Evolutionary conservation across 1,140 invertebrate genomes (phyloP), one percentile per base, ranked within the genome.

Genomic region (Caenorhabditis inopinata): DNA sequence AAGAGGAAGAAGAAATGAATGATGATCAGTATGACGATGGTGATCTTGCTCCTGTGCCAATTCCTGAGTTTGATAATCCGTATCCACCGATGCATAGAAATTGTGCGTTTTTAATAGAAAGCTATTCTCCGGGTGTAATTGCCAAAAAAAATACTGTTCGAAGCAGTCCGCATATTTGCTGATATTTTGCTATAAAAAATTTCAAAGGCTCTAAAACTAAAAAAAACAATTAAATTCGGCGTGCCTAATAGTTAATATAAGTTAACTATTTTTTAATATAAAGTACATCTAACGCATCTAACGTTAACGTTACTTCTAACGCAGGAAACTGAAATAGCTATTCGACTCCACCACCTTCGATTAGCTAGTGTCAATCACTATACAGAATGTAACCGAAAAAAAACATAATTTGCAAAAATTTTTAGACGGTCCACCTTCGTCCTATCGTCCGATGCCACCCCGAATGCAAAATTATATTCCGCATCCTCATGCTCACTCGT

Each of bases 21-120:
- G 58, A 74, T 18, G 32, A 51, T 16, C 46, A 68, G 2, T 58
- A 58, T 35, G 78, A 74, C 29, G 78, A 79, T 16, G 68, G 23
- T 11, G 78, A 79, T 74, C 58, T 79, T 27, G 78, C 78, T 11
- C 78, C 78, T 5, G 78, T 79, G 18, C 78, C 68, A 79, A 62
- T 79, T 32, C 78, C 78, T 7, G 78, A 79, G 27, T 79, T 79
- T 47, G 78, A 79, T 23, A 45, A n/a, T 16, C 78, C 62, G 18
- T 75, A 48, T 18, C 25, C 42, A 16, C 74, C 74, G 18, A 75
- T 75, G 42, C 74, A 47, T 27, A 25, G 58, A 42, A 68, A 68
- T 68, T 68, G 58, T 68, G n/a, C 18, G 58, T 68, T 58, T 29
- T 53, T 51, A 27, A n/a, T n/a, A n/a, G n/a, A n/a, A n/a, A n/a